Evolutionary conservation across 2,113 vertebrate genomes (phyloP), one percentile per base, ranked within the genome.

Genomic region (Monopterus albus): DNA sequence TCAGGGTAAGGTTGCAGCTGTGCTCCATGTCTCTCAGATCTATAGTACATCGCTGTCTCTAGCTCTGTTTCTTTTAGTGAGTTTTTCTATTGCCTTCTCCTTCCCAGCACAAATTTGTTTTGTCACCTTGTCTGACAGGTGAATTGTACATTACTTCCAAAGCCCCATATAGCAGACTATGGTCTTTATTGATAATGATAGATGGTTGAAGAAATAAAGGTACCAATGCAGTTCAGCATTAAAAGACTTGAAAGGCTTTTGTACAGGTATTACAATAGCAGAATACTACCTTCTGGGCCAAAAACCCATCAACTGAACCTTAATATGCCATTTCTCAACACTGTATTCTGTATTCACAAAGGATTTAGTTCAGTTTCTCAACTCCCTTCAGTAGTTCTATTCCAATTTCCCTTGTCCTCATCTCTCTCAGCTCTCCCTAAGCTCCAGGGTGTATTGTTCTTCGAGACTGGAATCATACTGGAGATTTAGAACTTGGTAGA

Each of bases 401-500:
- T 86, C 83, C 80, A 69, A 69, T 72, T 55, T 52, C 78, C 78
- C 50, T 60, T 25, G 14, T 12, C 62, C 36, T 59, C 68, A 31
- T 26, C 51, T 67, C 46, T 71, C 63, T 70, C 26, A 7, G 74
- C 80, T 82, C 72, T 87, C 80, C 75, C 80, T 60, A 49, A 86
- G 80, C 86, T 89, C 84, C 59, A 51, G 78, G 82, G 75, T 66
- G 60, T 76, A 81, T 85, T 82, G 81, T 89, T 88, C 87, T 81
- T 79, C 13, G 20, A 85, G 83, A 73, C 76, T 75, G 46, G 83
- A 91, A 84, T 91, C 83, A 79, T 75, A 68, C 61, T 68, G 76
- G 88, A 92, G 90, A 92, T 92, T 90, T 91, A 91, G 87, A 87
- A 87, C 82, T 85, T 47, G 49, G 74, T 72, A 86, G 64, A 84